Base-by-base conservation (phyloP, 2,888 invertebrate genomes). In the Homarus gammarus region DNA sequence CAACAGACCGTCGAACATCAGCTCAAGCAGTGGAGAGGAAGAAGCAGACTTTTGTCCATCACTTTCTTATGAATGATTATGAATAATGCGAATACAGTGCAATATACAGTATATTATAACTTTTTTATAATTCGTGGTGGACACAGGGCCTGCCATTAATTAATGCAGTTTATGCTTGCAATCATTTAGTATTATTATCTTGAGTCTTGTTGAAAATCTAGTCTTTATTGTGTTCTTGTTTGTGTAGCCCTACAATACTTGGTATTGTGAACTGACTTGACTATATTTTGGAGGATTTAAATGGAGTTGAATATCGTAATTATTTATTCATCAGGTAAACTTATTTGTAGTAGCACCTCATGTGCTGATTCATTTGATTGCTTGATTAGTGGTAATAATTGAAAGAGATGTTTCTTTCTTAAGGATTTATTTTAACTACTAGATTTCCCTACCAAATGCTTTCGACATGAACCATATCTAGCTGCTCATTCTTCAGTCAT, bases 11-110 rank as follows among this genome's bases (percentile, higher is more conserved):
- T 3, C 61, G 75, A 70, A 75, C 78, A 27, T 68, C 27, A 6
- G 81, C 36, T 51, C 38, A 96, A 93, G 95, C 95, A 68, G 95
- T 95, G 91, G 96, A 96, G 92, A 95, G 96, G 92, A 96, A 96
- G 93, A 96, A 95, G 93, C 95, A 95, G 5, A 95, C 95, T 93
- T 97, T 97, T 94, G 96, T 97, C 73, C 96, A 97, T 93, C 97
- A 97, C 93, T 97, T 97, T 94, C 94, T 97, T 92, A 95, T 96
- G 73, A 97, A 97, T 94, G 97, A 97, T 10, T 88, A 88, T 77
- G 83, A 88, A 38, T 88, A 64, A 82, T 44, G 12, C 12, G 8
- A n/a, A 18, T 27, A 10, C 5, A n/a, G n/a, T n/a, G n/a, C n/a
- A n/a, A n/a, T n/a, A 18, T 40, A n/a, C 49, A 78, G 2, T 31